A percentile compares a stretch with the other conserved stretches of the same genome.
These are phyloP conservation scores for Disparrhopalites patrizii DNA, from an alignment of 2,888 invertebrate genomes.

Conservation along the genomic window DNA sequence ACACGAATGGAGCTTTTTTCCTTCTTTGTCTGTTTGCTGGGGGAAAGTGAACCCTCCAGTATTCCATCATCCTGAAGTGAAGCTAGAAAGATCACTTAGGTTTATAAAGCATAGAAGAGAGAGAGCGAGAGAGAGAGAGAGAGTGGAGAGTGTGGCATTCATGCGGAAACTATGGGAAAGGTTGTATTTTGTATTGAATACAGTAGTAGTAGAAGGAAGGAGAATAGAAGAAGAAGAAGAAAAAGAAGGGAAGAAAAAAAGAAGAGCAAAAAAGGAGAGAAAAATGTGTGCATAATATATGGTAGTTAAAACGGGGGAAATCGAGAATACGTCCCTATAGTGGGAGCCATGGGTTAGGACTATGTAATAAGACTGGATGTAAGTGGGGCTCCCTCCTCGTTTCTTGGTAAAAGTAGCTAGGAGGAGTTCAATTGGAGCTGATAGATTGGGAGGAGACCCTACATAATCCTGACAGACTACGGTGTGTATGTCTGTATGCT, in stretches of 20 bases:
- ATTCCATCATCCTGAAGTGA: slow-evolving; percentile 22
- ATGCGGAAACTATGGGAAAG: slow-evolving; percentile 16
- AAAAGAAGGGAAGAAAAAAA: slow-evolving; percentile 9
- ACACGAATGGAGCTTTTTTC: too few relatives aligned
- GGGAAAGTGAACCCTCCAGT: slow-evolving; percentile 22
- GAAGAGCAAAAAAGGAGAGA: too few relatives aligned
- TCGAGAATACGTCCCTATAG: neutral
- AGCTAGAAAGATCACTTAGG: slow-evolving; percentile 8
- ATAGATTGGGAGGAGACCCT: slow-evolving; percentile 4
- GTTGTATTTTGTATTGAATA: neutral
- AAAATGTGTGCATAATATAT: neutral
- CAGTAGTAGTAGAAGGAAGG: neutral
- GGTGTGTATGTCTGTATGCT: too few relatives aligned
- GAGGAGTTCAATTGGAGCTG: slow-evolving; percentile 1
- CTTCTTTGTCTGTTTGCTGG: too few relatives aligned
- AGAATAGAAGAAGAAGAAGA: neutral
- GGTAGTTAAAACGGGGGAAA: too few relatives aligned
- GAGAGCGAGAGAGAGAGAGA: too few relatives aligned
- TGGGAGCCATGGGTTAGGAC: too few relatives aligned
- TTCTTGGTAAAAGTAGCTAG: neutral
- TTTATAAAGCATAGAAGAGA: neutral
- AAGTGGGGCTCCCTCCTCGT: neutral
- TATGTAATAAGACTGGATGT: too few relatives aligned
- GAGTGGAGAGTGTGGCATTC: slow-evolving; percentile 14
- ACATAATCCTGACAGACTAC: neutral